Evolutionary conservation across 2,113 vertebrate species (phyloP), one percentile per base, ranked within the genome.

Genomic region (Rhipidura dahli): DNA sequence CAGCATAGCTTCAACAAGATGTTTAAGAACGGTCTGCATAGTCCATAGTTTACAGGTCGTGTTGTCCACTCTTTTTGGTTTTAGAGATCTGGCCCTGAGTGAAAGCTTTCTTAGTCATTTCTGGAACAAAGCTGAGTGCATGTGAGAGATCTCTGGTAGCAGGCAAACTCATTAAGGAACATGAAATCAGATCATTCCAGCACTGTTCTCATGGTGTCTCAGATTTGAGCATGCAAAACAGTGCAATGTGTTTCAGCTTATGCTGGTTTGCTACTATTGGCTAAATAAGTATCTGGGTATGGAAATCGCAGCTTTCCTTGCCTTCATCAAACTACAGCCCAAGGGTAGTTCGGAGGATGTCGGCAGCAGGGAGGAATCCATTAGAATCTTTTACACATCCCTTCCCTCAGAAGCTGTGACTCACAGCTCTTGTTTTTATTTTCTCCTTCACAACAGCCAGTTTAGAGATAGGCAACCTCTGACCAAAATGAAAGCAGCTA

Each of bases 381-480:
- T 87, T 89, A 72, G 31, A 85, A 39, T 28, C 51, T 75, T 96
- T 79, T 47, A 42, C 56, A 71, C 2, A 2, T 75, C 66, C 59
- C 37, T 73, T 88, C 54, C 78, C 70, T 73, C 73, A 61, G 84
- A 96, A 66, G 39, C 71, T 80, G 87, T 96, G 96, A 94, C 87
- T 93, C 90, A 90, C 71, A 70, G 79, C 59, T 88, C 82, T 93
- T 89, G 82, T 80, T 95, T 94, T 91, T 57, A 72, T 95, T 96
- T 95, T 94, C 71, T 87, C 71, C 70, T 77, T 85, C 73, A 40
- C 70, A 88, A 59, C 37, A 87, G 70, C 57, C 91, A 86, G 39
- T 87, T 93, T 88, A 93, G 63, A 90, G 93, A 90, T 39, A 85
- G 45, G 30, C 66, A 79, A 96, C 87, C 95, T 96, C 85, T 91